Base-by-base conservation (phyloP, 2,797 vertebrate genomes). In the Sebastes wilsoni region DNA sequence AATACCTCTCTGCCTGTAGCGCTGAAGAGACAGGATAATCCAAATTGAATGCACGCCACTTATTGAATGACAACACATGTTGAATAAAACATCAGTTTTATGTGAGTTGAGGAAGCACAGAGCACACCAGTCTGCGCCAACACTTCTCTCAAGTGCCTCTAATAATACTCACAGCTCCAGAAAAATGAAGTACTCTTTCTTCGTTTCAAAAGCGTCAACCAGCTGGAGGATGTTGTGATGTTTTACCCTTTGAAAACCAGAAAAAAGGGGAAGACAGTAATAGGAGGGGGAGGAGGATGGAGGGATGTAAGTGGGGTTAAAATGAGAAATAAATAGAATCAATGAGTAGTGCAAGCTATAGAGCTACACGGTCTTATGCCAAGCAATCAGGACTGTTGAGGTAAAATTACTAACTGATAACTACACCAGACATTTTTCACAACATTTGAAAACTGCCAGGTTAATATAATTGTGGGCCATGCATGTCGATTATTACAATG, bases 1-100 rank as follows among this genome's bases (percentile, higher is more conserved):
- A 99, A 99, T 85, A 99, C 98, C 93, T 99, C 98, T 86, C 98
- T 96, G 88, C 98, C 98, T 8, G 98, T 99, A 86, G 98, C 98
- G 18, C 98, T 99, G 93, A 77, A 83, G 72, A 88, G 62, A 87
- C 49, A 81, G 89, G 87, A 89, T 72, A 75, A 75, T 28, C 18
- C 28, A 62, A 20, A 77, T 73, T 16, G 38, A 72, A 46, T 9
- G 73, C 13, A 10, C 20, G 14, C 81, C 59, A 66, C 28, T 76
- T 72, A 69, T 52, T 56, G 32, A 49, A 72, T 65, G 42, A 58
- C 20, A 55, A 46, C 59, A 71, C 61, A 52, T 54, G 30, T 42
- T 83, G 58, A 79, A 68, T 71, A 64, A 74, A 79, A 66, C 11
- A 68, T 36, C 8, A 49, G 28, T 49, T 67, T 77, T 23, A 27